Evolutionary conservation across 2,113 vertebrate species (phyloP), one percentile per base, ranked within the genome.

Genomic region (Castor canadensis): DNA sequence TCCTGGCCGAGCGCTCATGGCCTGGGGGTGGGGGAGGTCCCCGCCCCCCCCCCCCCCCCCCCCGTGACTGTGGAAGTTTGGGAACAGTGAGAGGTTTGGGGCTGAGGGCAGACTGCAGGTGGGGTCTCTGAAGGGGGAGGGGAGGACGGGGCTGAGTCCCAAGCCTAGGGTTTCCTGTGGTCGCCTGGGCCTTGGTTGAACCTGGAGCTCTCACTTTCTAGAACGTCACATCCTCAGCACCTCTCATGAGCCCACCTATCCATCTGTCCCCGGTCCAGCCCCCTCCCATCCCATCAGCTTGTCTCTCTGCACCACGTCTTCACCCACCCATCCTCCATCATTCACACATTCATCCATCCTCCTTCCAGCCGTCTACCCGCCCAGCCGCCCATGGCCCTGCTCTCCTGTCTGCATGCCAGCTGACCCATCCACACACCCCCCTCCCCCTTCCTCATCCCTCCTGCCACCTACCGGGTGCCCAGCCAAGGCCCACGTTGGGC

Each of bases 51-150:
- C n/a, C n/a, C n/a, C n/a, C n/a, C n/a, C n/a, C n/a, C n/a, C 28
- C 73, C 3, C 3, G 49, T 26, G 15, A 66, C 30, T 60, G 79
- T 7, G n/a, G 16, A 26, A 26, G n/a, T 43, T 26, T 26, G 35
- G 89, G 67, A 35, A 9, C 24, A 64, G n/a, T 69, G 64, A 11
- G 76, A 90, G 28, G 58, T 10, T 4, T 24, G 19, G 30, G 28
- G n/a, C 19, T 45, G 6, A 49, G 30, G 40, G 72, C 56, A 60
- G 40, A 40, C 32, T 52, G 24, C 19, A 11, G 7, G 28, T 38
- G 20, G 49, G 45, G 83, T 12, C 22, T 19, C 84, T 56, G 24
- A 76, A 72, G 93, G 75, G 85, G 47, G 93, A 96, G 80, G 54
- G 26, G 32, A 22, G 16, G 19, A 3, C 0, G 1, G 20, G 5